Percentiles rank a stretch among this genome's conserved stretches.
phyloP scores from a whole-genome alignment of 2,888 invertebrate genomes.

The Geophilus truncorum region DNA sequence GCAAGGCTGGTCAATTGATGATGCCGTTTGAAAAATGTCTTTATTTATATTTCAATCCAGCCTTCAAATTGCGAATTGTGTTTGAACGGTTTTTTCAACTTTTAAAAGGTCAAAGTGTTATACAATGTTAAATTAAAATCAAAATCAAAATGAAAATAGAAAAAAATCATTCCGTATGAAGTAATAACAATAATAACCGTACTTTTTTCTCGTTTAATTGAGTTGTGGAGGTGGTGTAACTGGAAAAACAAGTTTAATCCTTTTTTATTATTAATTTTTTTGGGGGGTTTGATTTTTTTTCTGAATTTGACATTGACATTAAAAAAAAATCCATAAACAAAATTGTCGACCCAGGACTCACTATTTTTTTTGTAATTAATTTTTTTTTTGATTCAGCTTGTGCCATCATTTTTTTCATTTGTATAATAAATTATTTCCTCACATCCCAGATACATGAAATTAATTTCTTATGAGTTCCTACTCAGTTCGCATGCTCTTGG shows the following conservation, averaged over 20 bases:
- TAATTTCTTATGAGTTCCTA: background rate
- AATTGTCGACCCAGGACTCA: background rate
- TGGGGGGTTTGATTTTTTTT: background rate
- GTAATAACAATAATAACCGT: too few species aligned
- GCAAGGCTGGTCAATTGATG: background rate
- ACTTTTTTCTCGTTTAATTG: too few species aligned
- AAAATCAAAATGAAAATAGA: too few species aligned
- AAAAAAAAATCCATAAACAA: background rate
- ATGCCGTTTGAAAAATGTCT: background rate
- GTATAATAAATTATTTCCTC: background rate
- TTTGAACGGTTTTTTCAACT: background rate
- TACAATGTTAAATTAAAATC: too few species aligned
- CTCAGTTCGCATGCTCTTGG: background rate
- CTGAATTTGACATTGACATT: background rate
- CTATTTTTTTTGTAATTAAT: too few species aligned
- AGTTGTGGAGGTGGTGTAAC: background rate
- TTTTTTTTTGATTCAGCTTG: background rate
- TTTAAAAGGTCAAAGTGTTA: background rate
- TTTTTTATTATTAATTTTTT: background rate
- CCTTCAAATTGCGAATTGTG: background rate
- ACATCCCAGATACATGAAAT: background rate
- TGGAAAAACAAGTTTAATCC: background rate
- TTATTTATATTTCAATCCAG: background rate
- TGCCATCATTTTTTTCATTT: background rate
- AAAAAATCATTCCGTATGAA: too few species aligned